Evolutionary conservation across 2,113 vertebrate genomes (phyloP).

Genomic region (Fregata magnificens): DNA sequence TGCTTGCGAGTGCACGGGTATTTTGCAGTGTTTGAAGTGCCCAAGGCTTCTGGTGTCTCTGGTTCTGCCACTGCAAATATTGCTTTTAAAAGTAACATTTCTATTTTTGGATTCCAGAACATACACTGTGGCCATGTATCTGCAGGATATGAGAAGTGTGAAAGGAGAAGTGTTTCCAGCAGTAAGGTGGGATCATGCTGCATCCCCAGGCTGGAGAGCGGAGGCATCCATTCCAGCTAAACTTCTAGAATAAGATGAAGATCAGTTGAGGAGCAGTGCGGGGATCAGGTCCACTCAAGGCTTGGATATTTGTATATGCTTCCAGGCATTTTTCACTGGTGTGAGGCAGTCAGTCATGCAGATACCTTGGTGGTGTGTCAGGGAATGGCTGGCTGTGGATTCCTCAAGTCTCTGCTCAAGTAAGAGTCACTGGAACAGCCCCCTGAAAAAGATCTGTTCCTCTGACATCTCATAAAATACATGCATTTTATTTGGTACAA

Average conservation of each 20-base stretch:
- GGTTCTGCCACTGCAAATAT: not conserved
- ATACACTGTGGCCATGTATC: rapidly evolving
- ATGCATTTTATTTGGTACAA: not conserved
- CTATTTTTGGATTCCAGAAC: not conserved
- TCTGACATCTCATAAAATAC: not conserved
- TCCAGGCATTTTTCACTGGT: not conserved
- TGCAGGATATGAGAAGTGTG: not conserved
- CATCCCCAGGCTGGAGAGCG: not conserved
- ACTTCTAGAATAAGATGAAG: not conserved
- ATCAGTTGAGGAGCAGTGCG: not conserved
- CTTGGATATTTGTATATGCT: rapidly evolving
- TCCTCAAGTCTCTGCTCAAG: not conserved
- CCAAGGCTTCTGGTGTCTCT: not conserved
- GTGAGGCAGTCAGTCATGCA: not conserved
- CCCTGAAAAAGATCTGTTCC: not conserved
- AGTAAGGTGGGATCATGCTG: not conserved
- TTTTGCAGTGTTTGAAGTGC: not conserved
- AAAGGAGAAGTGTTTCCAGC: not conserved
- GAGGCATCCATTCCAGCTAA: not conserved
- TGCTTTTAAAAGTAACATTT: not conserved
- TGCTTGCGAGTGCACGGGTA: not conserved
- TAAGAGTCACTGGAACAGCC: not conserved
- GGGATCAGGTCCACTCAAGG: not conserved
- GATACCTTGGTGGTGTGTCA: not conserved
- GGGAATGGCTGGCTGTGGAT: not conserved